A percentile compares a stretch with the other conserved stretches of the same genome.
Conservation (phyloP, 2,113 vertebrate genomes). For the Synodontis membranacea region DNA sequence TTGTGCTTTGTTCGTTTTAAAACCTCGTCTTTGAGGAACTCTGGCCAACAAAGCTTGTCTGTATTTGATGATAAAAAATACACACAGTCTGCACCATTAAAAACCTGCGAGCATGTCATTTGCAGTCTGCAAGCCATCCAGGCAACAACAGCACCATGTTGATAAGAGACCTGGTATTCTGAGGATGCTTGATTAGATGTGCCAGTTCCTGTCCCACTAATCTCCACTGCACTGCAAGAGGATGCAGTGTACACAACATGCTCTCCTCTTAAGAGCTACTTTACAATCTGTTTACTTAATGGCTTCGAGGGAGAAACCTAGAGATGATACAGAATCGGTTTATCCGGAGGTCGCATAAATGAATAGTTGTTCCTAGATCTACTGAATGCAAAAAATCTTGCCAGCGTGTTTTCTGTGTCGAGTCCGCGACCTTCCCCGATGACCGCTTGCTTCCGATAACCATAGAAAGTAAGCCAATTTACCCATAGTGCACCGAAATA, state of each 20-base stretch:
- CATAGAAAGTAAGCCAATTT: conserved; percentile 3
- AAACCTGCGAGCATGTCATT: conserved; percentile 23
- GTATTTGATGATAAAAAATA: conserved; percentile 20
- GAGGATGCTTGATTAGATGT: conserved; percentile 26
- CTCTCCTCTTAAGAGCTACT: conserved; percentile 10
- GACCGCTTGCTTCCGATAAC: conserved; percentile 19
- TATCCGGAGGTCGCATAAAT: background rate
- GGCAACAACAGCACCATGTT: conserved; percentile 15
- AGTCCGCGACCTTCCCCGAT: background rate
- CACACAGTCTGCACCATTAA: background rate
- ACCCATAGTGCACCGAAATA: background rate
- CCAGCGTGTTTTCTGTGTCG: conserved; percentile 1
- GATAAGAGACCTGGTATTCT: conserved; percentile 36
- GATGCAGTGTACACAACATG: background rate
- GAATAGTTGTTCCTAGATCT: background rate
- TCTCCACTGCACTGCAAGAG: conserved; percentile 1
- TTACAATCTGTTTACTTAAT: conserved; percentile 23
- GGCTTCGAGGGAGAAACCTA: background rate
- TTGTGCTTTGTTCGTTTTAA: background rate
- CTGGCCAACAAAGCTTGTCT: background rate
- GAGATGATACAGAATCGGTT: background rate
- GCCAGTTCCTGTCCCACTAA: background rate
- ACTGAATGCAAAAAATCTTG: conserved; percentile 3
- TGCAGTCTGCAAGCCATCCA: background rate
- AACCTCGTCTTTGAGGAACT: background rate